Conservation (phyloP, 2,797 vertebrate species). For the Myotis planiceps region DNA sequence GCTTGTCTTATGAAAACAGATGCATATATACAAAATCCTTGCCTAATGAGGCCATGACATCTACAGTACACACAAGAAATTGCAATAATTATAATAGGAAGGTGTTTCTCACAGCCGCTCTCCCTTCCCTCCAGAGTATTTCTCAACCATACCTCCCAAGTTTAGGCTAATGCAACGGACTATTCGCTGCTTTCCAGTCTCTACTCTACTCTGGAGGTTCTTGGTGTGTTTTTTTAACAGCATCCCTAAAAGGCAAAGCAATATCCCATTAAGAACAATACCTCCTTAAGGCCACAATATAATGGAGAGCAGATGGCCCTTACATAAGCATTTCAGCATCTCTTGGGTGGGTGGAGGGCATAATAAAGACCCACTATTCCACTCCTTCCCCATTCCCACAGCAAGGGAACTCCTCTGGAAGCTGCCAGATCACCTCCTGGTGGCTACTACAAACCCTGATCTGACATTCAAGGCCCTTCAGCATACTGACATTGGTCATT, state of each 20-base stretch:
- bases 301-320: neutral
- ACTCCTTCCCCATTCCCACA: neutral
- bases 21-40: neutral
- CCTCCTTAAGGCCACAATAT: neutral
- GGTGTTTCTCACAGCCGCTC: neutral
- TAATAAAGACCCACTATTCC: neutral
- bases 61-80: conserved; percentile 42
- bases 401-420: neutral
- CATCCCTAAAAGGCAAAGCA: neutral
- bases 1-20: conserved; percentile 55
- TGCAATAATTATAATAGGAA: conserved; percentile 52
- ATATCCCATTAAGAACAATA: neutral
- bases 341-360: neutral
- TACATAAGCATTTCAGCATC: neutral
- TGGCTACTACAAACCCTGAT: neutral
- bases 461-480: neutral
- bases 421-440: neutral
- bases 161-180: neutral
- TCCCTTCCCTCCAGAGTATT: neutral
- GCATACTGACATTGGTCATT: neutral
- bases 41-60: conserved; percentile 65
- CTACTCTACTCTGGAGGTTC: neutral
- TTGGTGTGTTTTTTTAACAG: neutral
- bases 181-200: neutral
- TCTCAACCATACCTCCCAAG: neutral